These are phyloP conservation scores for Uropetala carovei DNA, from an alignment of 2,888 invertebrate genomes.

Conservation along the genomic window DNA sequence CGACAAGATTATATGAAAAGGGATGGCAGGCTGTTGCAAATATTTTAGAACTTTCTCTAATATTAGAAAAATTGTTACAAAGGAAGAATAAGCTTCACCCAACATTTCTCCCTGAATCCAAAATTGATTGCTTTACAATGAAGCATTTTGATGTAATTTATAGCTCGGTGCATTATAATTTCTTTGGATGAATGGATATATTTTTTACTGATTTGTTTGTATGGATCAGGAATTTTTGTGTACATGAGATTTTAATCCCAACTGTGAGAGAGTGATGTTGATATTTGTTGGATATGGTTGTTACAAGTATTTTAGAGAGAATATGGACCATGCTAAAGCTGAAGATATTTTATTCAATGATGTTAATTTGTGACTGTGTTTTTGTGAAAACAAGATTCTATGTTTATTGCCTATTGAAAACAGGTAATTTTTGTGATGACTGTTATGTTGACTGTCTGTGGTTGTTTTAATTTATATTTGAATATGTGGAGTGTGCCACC, in stretches of 20 bases:
- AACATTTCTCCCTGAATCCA: neutral
- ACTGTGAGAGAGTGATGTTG: slow-evolving; percentile 30
- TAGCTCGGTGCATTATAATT: slow-evolving; percentile 1
- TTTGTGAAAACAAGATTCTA: slow-evolving; percentile 50
- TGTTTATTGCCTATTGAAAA: slow-evolving; percentile 29
- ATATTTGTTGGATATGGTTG: slow-evolving; percentile 61
- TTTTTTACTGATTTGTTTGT: slow-evolving; percentile 36
- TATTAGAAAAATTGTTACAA: slow-evolving; percentile 13
- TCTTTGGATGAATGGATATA: slow-evolving; percentile 37
- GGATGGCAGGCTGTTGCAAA: slow-evolving; percentile 34
- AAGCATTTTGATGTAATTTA: neutral
- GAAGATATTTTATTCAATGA: slow-evolving; percentile 41
- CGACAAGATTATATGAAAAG: neutral
- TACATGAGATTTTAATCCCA: slow-evolving; percentile 26
- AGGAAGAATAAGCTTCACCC: slow-evolving; percentile 38
- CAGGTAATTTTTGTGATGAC: slow-evolving; percentile 36
- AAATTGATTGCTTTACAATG: slow-evolving; percentile 7
- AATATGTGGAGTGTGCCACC: slow-evolving; percentile 30
- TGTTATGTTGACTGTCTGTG: slow-evolving; percentile 52
- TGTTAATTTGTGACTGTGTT: slow-evolving; percentile 40
- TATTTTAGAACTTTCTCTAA: slow-evolving; percentile 34
- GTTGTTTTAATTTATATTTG: slow-evolving; percentile 21
- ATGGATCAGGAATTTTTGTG: slow-evolving; percentile 36
- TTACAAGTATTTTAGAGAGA: slow-evolving; percentile 36
- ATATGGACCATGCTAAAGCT: slow-evolving; percentile 41